Evolutionary conservation across 2,797 vertebrate species (phyloP).

Genomic region (Apogon talboti): DNA sequence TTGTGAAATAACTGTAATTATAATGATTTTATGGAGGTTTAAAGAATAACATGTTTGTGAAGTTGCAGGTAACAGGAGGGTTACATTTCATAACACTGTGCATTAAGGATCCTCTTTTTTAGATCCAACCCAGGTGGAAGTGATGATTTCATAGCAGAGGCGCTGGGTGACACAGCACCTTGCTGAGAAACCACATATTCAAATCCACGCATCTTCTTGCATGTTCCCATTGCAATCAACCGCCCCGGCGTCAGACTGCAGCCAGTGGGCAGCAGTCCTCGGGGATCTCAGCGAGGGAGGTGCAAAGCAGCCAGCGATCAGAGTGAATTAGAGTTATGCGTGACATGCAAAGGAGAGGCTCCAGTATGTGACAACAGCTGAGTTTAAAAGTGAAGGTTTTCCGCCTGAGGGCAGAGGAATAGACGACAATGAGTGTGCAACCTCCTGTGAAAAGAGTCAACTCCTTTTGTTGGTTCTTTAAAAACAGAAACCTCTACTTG

Average conservation of each 20-base stretch:
- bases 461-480: conserved; percentile 59
- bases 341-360: conserved; percentile 81
- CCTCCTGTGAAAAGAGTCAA: conserved; percentile 49
- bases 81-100: no score
- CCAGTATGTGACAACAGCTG: conserved; percentile 82
- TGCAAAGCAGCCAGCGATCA: conserved; percentile 70
- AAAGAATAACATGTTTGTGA: no score
- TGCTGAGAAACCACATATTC: conserved; percentile 53
- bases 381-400: conserved; percentile 73
- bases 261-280: conserved; percentile 40
- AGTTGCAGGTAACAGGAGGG: no score
- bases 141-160: conserved; percentile 18
- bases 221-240: conserved; percentile 28
- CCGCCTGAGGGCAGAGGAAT: conserved; percentile 61
- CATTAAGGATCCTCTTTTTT: neutral
- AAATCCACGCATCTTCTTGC: conserved; percentile 51
- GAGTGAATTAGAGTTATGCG: conserved; percentile 80
- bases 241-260: conserved; percentile 38
- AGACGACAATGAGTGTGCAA: conserved; percentile 46
- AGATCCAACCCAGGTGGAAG: conserved; percentile 5
- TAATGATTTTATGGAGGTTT: no score
- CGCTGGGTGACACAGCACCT: conserved; percentile 52
- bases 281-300: conserved; percentile 58
- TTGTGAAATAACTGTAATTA: no score
- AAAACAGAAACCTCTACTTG: conserved; percentile 38